A percentile compares a stretch with the other conserved stretches of the same genome.
phyloP scores from a whole-genome alignment of 1,140 invertebrate species.

The Lepidotrigona ventralis region DNA sequence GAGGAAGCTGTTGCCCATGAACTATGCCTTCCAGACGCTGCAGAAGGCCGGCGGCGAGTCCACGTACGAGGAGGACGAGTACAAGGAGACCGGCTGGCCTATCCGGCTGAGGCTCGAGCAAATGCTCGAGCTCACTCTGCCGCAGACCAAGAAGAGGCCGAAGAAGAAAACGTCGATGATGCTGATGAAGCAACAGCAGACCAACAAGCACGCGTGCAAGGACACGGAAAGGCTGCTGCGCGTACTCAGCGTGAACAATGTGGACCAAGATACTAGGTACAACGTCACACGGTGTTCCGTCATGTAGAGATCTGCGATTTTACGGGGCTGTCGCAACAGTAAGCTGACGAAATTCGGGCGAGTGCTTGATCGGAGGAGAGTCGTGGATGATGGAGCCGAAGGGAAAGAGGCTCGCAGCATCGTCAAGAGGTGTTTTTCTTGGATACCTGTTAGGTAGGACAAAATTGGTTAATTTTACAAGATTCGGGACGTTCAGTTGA shows the following conservation, averaged over 20 bases:
- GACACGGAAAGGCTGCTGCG: slow-evolving; percentile 78
- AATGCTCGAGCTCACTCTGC: slow-evolving; percentile 73
- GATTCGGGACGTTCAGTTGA: neutral
- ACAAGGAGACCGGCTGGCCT: slow-evolving; percentile 68
- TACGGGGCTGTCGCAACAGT: neutral
- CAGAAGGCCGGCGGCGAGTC: slow-evolving; percentile 46
- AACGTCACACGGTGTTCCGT: slow-evolving; percentile 77
- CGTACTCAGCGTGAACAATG: slow-evolving; percentile 77
- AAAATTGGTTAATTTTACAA: neutral
- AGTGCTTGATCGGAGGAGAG: neutral
- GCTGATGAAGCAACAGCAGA: slow-evolving; percentile 67
- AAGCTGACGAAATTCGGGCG: neutral
- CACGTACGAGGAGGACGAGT: slow-evolving; percentile 58
- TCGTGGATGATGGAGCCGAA: neutral
- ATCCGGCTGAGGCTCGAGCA: slow-evolving; percentile 74
- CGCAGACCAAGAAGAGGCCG: slow-evolving; percentile 68
- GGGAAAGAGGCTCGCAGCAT: neutral
- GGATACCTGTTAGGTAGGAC: neutral
- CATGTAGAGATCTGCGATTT: slow-evolving; percentile 69
- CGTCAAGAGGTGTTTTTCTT: neutral
- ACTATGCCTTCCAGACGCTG: slow-evolving; percentile 36
- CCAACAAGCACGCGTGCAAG: slow-evolving; percentile 69
- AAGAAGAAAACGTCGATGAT: slow-evolving; percentile 66
- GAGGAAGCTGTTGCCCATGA: slow-evolving; percentile 51
- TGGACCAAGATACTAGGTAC: slow-evolving; percentile 79